Evolutionary conservation across 2,797 vertebrate species (phyloP).

Genomic region (Tenualosa thibaudeaui): DNA sequence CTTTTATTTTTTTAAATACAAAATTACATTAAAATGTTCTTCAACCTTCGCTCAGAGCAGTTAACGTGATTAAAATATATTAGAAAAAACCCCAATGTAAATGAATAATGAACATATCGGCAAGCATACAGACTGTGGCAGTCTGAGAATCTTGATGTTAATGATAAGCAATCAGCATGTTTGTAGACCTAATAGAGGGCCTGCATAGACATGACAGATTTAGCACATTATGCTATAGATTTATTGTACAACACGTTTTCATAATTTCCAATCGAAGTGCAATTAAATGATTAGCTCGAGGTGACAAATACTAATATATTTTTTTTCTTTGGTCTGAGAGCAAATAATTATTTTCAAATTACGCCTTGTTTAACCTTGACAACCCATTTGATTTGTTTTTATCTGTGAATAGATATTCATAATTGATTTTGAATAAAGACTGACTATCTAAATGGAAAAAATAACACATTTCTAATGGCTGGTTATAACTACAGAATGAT

Average conservation of each 20-base stretch:
- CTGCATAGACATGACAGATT: not conserved
- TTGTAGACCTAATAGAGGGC: not conserved
- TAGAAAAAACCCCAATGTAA: too few species aligned
- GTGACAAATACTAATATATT: not conserved
- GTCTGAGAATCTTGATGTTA: not conserved
- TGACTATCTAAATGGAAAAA: too few species aligned
- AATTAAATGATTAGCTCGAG: not conserved
- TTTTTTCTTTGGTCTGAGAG: not conserved
- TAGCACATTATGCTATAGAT: not conserved
- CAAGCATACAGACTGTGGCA: too few species aligned
- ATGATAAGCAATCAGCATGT: not conserved
- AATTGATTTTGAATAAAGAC: too few species aligned
- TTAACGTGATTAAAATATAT: not conserved
- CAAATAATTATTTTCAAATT: not conserved
- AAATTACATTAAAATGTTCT: not conserved
- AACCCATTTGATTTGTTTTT: not conserved
- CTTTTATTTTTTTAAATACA: not conserved
- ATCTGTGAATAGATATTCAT: too few species aligned
- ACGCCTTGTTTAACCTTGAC: not conserved
- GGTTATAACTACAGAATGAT: not conserved
- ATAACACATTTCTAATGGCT: not conserved
- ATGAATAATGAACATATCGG: too few species aligned
- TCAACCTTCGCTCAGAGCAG: not conserved
- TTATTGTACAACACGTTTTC: not conserved
- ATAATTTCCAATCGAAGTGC: not conserved